Evolutionary conservation across 2,888 invertebrate genomes (phyloP).

Genomic region (Leptopterna dolabrata): DNA sequence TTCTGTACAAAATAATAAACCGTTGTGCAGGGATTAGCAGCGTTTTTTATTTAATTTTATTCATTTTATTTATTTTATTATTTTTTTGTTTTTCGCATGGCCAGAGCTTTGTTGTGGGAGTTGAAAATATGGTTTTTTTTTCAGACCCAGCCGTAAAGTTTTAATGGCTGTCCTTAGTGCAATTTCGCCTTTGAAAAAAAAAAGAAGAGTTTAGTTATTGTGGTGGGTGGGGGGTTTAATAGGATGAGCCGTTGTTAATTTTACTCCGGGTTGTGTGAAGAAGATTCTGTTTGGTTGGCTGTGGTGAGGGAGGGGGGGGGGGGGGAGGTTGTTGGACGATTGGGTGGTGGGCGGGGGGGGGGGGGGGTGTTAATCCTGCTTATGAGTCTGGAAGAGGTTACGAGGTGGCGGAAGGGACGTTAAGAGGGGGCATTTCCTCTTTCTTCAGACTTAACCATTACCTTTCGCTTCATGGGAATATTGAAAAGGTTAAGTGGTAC

Average conservation of each 20-base stretch:
- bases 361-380: background rate
- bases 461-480: slow-evolving; percentile 27
- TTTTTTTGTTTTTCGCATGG: background rate
- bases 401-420: background rate
- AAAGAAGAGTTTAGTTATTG: background rate
- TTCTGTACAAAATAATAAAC: too few relatives aligned
- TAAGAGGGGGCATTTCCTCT: background rate
- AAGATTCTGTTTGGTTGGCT: too few relatives aligned
- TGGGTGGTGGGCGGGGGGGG: background rate
- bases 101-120: background rate
- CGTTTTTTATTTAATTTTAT: too few relatives aligned
- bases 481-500: slow-evolving; percentile 48
- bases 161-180: background rate
- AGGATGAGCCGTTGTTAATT: background rate
- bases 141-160: background rate
- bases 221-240: background rate
- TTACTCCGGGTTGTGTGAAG: background rate
- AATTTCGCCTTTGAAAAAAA: background rate
- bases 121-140: background rate
- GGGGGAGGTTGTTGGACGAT: background rate
- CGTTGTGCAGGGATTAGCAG: too few relatives aligned
- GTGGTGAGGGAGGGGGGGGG: too few relatives aligned
- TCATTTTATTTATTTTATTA: too few relatives aligned
- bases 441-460: background rate
- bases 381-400: background rate